phyloP scores from a whole-genome alignment of 2,797 vertebrate genomes.

The Phalloptychus januarius region DNA sequence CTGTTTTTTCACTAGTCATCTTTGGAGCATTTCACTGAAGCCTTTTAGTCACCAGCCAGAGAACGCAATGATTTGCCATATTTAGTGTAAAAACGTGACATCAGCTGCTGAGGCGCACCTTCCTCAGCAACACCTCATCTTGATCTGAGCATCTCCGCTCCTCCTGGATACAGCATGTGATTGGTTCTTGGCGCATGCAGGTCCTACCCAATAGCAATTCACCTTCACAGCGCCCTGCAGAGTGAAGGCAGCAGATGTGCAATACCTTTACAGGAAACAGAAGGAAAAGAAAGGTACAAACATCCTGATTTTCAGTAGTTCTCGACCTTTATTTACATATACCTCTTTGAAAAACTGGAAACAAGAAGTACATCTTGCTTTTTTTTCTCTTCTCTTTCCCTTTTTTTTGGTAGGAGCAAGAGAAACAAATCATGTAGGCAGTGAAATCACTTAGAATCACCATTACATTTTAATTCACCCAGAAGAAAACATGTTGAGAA shows the following conservation, averaged over 20 bases:
- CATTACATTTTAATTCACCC: constrained; percentile 1
- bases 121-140: constrained; percentile 15
- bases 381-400: not conserved
- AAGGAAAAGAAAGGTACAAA: constrained; percentile 39
- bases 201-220: constrained; percentile 68
- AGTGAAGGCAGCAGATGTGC: constrained; percentile 54
- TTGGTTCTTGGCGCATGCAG: constrained; percentile 65
- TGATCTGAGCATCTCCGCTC: constrained; percentile 43
- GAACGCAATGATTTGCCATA: not conserved
- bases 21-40: not conserved
- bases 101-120: not conserved
- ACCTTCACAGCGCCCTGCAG: constrained; percentile 43
- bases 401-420: constrained; percentile 62
- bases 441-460: constrained; percentile 41
- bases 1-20: constrained; percentile 19
- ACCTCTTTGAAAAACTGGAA: constrained; percentile 90
- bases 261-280: constrained; percentile 42
- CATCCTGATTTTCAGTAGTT: constrained; percentile 76
- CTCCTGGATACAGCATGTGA: constrained; percentile 77
- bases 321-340: constrained; percentile 99
- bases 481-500: constrained; percentile 23
- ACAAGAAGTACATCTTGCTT: constrained; percentile 89
- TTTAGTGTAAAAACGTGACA: not conserved
- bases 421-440: constrained; percentile 63
- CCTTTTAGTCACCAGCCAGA: not conserved